A percentile compares a stretch with the other conserved stretches of the same genome.
Evolutionary conservation across 2,888 invertebrate genomes (phyloP).

Genomic region (Parnassius mnemosyne): DNA sequence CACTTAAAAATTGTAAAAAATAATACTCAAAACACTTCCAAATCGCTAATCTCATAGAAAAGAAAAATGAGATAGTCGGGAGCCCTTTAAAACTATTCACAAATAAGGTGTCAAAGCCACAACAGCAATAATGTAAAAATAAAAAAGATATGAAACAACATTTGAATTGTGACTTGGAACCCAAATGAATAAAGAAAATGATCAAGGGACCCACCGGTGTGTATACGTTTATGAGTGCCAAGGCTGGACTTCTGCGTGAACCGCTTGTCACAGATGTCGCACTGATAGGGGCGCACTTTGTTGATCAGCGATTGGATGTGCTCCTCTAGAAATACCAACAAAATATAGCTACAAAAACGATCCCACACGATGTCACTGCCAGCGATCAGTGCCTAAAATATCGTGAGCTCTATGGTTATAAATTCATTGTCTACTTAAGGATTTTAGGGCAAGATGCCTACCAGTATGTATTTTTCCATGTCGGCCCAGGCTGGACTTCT

Average conservation of each 20-base stretch:
- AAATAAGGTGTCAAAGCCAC: conserved; percentile 76
- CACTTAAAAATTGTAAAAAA: conserved; percentile 29
- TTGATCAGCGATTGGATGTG: conserved; percentile 82
- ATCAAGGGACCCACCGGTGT: conserved; percentile 84
- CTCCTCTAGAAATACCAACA: conserved; percentile 81
- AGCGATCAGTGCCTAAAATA: conserved; percentile 62
- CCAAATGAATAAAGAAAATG: conserved; percentile 69
- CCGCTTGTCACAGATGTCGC: conserved; percentile 88
- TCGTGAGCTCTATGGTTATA: conserved; percentile 67
- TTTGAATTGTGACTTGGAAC: conserved; percentile 70
- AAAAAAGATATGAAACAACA: conserved; percentile 29
- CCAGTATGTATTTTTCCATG: conserved; percentile 87
- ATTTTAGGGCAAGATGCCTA: conserved; percentile 80
- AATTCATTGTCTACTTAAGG: conserved; percentile 75
- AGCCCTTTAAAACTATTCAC: conserved; percentile 80
- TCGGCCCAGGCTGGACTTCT: conserved; percentile 87
- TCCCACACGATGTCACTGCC: conserved; percentile 54
- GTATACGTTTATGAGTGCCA: conserved; percentile 90
- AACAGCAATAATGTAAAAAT: conserved; percentile 47
- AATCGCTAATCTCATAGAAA: conserved; percentile 51
- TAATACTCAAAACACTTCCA: conserved; percentile 46
- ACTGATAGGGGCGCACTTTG: conserved; percentile 83
- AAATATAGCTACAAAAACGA: conserved; percentile 75
- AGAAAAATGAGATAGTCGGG: conserved; percentile 46
- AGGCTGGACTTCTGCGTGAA: conserved; percentile 92